Percentiles rank a stretch among this genome's conserved stretches.
Conservation (phyloP, 1,140 invertebrate species). For the Hylyphantes graminicola region DNA sequence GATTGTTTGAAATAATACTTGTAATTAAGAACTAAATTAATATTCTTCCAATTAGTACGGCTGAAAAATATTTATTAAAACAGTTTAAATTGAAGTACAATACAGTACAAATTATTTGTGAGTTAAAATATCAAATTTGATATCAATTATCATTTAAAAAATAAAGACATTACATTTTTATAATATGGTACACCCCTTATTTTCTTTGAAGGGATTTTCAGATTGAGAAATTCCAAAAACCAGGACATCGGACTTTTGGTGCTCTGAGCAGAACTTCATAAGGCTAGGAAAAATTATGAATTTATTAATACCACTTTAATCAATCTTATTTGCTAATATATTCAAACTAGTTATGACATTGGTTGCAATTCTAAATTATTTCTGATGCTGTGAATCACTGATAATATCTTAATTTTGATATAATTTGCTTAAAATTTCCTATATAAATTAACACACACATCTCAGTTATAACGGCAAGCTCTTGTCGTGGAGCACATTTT, state of each 20-base stretch:
- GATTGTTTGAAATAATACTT: too few relatives aligned
- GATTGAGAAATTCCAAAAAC: constrained; percentile 68
- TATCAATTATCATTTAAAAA: too few relatives aligned
- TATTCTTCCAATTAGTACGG: too few relatives aligned
- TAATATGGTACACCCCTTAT: constrained; percentile 64
- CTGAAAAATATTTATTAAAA: too few relatives aligned
- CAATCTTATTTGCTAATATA: background rate
- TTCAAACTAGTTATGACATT: background rate
- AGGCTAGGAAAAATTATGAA: constrained; percentile 65
- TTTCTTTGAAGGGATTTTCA: constrained; percentile 70
- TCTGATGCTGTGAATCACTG: too few relatives aligned
- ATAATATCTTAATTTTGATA: too few relatives aligned
- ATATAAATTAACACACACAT: background rate
- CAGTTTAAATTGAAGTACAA: too few relatives aligned
- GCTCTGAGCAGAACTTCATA: constrained; percentile 68
- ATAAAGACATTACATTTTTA: too few relatives aligned
- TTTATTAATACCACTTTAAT: background rate
- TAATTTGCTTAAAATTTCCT: background rate
- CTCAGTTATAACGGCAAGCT: background rate
- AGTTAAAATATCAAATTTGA: too few relatives aligned
- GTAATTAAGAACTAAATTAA: too few relatives aligned
- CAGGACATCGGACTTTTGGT: constrained; percentile 68
- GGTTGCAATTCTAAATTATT: background rate
- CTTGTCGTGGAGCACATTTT: too few relatives aligned
- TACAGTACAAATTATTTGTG: too few relatives aligned